Percentiles rank a stretch among this genome's conserved stretches.
Conservation (phyloP, 1,140 invertebrate species). For the Rhagoletis pomonella region DNA sequence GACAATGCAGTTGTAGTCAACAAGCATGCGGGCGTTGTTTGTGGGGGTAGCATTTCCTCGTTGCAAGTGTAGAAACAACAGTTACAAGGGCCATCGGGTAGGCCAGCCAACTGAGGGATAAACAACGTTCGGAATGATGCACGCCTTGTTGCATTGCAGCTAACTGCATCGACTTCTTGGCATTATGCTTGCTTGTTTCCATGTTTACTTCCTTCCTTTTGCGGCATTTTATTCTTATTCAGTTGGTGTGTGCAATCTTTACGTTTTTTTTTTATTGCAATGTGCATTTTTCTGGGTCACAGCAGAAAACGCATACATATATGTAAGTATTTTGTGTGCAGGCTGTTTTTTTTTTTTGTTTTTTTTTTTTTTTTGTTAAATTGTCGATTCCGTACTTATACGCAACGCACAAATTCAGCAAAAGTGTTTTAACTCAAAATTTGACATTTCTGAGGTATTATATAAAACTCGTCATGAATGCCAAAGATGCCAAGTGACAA, state of each 20-base stretch:
- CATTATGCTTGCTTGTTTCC: background rate
- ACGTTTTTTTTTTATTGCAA: background rate
- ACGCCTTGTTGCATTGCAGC: slow-evolving; percentile 1
- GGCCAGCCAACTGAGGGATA: too few species aligned
- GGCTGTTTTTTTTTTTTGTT: background rate
- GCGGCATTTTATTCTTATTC: background rate
- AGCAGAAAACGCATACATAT: background rate
- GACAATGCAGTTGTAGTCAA: background rate
- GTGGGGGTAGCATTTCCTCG: too few species aligned
- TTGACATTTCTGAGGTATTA: too few species aligned
- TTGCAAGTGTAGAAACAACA: too few species aligned
- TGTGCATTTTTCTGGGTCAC: slow-evolving; percentile 32
- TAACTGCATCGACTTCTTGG: slow-evolving; percentile 10
- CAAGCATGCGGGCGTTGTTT: too few species aligned
- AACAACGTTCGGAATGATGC: background rate
- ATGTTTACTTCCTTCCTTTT: slow-evolving; percentile 17
- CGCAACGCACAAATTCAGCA: too few species aligned
- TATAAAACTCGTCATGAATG: too few species aligned
- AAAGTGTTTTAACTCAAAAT: too few species aligned
- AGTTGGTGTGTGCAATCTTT: too few species aligned
- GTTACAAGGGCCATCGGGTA: too few species aligned
- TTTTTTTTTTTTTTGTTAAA: background rate
- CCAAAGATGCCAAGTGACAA: too few species aligned
- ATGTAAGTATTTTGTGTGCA: background rate
- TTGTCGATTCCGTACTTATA: background rate